Base-by-base conservation (phyloP, 2,888 invertebrate genomes). In the Oegoconia quadripuncta region DNA sequence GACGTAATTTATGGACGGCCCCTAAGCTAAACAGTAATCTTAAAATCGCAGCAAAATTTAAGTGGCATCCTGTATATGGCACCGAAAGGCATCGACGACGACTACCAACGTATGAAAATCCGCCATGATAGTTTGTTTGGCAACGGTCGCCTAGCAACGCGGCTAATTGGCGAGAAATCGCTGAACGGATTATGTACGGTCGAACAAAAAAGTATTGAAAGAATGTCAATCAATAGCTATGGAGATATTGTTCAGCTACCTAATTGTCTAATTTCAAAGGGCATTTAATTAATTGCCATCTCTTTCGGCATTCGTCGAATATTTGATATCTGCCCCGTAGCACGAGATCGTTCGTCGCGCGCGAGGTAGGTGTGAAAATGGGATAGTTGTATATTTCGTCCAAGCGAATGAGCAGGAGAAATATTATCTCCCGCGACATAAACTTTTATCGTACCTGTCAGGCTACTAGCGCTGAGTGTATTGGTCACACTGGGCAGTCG, bases 161-260 rank as follows among this genome's bases (percentile, higher is more conserved):
- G 54, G 39, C 56, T 79, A 79, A 79, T 80, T 80, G 78, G 76
- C 76, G 69, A 67, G 62, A 74, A 74, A 78, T 77, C 67, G 65
- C 47, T 59, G 54, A 63, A 60, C 59, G 68, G 72, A 73, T 74
- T 75, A 73, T 58, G 44, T 42, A 41, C 46, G 48, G 50, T 44
- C 52, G 50, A 42, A 52, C 56, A 48, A 57, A 39, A 39, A 29
- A 15, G 22, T 26, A 32, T 15, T n/a, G 18, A 34, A n/a, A 11
- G 15, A 14, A 17, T 27, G 17, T 12, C 12, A 12, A 11, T 14
- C 20, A 11, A 8, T 27, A 3, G 3, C 12, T 12, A 27, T 13
- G 7, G n/a, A n/a, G n/a, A n/a, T n/a, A n/a, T 8, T 20, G 8
- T 20, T 4, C 23, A 23, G n/a, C 23, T 23, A 3, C 3, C 11